Conservation (phyloP, 2,113 vertebrate species). For the Perca flavescens region DNA sequence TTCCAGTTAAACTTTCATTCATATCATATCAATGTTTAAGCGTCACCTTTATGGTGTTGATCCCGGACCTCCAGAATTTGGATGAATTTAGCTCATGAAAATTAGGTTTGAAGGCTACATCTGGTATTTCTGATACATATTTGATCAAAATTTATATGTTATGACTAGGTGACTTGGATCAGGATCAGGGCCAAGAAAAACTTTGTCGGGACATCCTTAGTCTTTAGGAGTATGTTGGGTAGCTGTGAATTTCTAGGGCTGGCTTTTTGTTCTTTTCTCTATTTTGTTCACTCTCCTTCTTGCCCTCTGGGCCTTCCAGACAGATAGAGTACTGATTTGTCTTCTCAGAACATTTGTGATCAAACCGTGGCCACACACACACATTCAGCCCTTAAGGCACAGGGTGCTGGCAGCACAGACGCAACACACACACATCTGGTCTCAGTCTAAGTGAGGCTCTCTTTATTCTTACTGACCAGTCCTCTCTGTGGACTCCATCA, state of each 20-base stretch:
- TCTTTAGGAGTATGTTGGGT: not conserved
- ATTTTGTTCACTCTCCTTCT: conserved; percentile 1
- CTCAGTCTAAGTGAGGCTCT: conserved; percentile 33
- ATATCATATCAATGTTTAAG: not conserved
- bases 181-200: no score
- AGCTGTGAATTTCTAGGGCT: not conserved
- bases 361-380: conserved; percentile 51
- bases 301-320: not conserved
- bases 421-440: conserved; percentile 63
- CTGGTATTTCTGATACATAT: not conserved
- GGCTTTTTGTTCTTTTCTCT: not conserved
- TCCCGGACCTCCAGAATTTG: not conserved
- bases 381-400: not conserved
- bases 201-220: not conserved
- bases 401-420: not conserved
- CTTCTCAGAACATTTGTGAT: conserved; percentile 60
- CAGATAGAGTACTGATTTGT: conserved; percentile 51
- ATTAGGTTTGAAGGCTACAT: not conserved
- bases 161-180: not conserved
- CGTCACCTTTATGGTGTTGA: not conserved
- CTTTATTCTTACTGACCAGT: conserved; percentile 46
- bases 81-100: not conserved
- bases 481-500: not conserved
- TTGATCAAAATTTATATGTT: not conserved
- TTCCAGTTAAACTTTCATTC: no score